Base-by-base conservation (phyloP, 30 jellyfish, hydroid and myxozoan genomes). In the Chrysaora quinquecirrha region DNA sequence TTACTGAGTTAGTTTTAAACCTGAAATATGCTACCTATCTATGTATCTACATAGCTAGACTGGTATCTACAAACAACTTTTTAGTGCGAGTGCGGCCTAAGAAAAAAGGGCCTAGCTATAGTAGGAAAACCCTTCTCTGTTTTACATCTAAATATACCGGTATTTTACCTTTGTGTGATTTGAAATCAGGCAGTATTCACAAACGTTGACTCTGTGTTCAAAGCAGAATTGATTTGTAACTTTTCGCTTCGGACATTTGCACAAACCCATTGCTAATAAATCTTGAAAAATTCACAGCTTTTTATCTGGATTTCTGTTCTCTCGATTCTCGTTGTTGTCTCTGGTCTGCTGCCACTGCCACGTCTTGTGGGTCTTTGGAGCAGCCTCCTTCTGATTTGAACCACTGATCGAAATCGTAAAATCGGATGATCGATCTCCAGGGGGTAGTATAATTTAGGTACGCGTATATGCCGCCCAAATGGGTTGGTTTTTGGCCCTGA, bases 221-320 rank as follows among this genome's bases (percentile, higher is more conserved):
- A 81, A 94, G 79, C 99, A 94, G 73, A 94, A 94, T 87, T 94
- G 99, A 58, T 94, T 94, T 27, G 99, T 94, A 30, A 89, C 97
- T 61, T 94, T 94, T 12, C 97, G 87, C 76, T 89, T 89, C 54
- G 94, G 90, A 48, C 99, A 94, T 82, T 89, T 94, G 82, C 99
- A 94, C 33, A 94, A 79, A 31, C 99, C 99, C 99, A 94, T 93
- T 52, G 11, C 14, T 6, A 38, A 38, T 38, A 38, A 38, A 19
- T 56, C 68, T 74, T 47, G 18, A 48, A 19, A n/a, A 58, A 25
- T 25, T 58, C 71, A 58, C 7, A 38, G 11, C 54, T 38, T 38
- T 38, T n/a, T n/a, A n/a, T n/a, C n/a, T n/a, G n/a, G n/a, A 38
- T 14, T 38, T 38, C 54, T 38, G 6, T 38, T 38, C 54, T 38